phyloP scores from a whole-genome alignment of 2,113 vertebrate genomes.

The Archocentrus centrarchus region DNA sequence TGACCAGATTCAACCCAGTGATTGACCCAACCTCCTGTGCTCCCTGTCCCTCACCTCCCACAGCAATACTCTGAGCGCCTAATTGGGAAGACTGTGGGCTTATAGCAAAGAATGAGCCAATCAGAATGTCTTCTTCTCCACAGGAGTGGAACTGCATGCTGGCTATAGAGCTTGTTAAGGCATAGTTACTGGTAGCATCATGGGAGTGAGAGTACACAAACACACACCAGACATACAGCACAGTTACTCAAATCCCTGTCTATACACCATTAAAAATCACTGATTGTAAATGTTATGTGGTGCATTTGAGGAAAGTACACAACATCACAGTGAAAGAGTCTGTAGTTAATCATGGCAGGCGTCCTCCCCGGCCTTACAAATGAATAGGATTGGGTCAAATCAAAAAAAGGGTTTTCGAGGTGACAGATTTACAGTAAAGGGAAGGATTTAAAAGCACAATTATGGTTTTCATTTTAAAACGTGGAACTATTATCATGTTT shows the following conservation, averaged over 20 bases:
- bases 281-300: slow-evolving; percentile 12
- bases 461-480: background rate
- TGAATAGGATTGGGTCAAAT: background rate
- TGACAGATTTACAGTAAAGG: slow-evolving; percentile 1
- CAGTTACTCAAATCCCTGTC: slow-evolving; percentile 26
- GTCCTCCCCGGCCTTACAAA: background rate
- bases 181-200: slow-evolving; percentile 55
- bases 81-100: slow-evolving; percentile 68
- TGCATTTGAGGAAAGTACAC: slow-evolving; percentile 34
- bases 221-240: slow-evolving; percentile 1
- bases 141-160: slow-evolving; percentile 67
- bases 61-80: slow-evolving; percentile 47
- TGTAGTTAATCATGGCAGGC: background rate
- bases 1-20: slow-evolving; percentile 23
- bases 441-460: slow-evolving; percentile 1
- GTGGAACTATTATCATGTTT: background rate
- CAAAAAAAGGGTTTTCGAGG: background rate
- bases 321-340: slow-evolving; percentile 7
- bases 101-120: slow-evolving; percentile 57
- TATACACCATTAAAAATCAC: slow-evolving; percentile 20
- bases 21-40: slow-evolving; percentile 57
- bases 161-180: slow-evolving; percentile 72
- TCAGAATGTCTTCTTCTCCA: slow-evolving; percentile 66
- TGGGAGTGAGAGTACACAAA: slow-evolving; percentile 46
- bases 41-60: slow-evolving; percentile 48